Evolutionary conservation across 2,888 invertebrate genomes (phyloP).

Genomic region (Macropis europaea): DNA sequence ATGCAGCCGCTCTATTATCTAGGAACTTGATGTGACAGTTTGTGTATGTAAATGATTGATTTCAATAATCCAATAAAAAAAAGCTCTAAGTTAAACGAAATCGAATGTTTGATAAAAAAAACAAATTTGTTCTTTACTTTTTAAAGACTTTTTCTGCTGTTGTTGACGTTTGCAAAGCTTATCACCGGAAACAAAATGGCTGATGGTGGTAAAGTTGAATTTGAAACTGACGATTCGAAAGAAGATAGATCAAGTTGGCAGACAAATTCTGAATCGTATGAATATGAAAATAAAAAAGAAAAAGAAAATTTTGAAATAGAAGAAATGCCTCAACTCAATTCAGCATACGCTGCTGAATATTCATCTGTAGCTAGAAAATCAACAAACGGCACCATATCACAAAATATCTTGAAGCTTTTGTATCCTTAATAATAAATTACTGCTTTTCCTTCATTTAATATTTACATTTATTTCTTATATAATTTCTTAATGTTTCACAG

Average conservation of each 20-base stretch:
- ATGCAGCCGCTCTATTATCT: not conserved
- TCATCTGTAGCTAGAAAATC: constrained; percentile 5
- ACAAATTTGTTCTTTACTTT: not conserved
- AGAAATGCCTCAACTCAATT: not conserved
- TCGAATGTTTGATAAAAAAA: not conserved
- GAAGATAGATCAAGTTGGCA: not conserved
- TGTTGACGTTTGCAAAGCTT: not conserved
- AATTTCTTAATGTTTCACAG: constrained; percentile 79
- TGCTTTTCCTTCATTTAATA: not conserved
- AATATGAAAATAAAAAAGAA: not conserved
- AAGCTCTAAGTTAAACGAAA: not conserved
- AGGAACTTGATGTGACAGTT: not conserved
- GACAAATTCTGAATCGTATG: not conserved
- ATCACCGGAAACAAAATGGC: constrained; percentile 27
- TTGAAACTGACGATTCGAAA: not conserved
- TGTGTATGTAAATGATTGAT: not conserved
- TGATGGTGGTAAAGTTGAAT: constrained; percentile 21
- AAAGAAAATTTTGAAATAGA: not conserved
- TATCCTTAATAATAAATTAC: constrained; percentile 31
- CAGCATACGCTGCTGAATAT: not conserved
- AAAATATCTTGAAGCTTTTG: constrained; percentile 37
- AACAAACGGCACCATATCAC: constrained; percentile 6
- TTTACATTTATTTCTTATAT: not conserved
- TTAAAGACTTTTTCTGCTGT: not conserved
- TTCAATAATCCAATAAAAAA: not conserved